These are phyloP conservation scores for Lynx canadensis DNA, from an alignment of 2,113 vertebrate genomes.

Conservation along the genomic window DNA sequence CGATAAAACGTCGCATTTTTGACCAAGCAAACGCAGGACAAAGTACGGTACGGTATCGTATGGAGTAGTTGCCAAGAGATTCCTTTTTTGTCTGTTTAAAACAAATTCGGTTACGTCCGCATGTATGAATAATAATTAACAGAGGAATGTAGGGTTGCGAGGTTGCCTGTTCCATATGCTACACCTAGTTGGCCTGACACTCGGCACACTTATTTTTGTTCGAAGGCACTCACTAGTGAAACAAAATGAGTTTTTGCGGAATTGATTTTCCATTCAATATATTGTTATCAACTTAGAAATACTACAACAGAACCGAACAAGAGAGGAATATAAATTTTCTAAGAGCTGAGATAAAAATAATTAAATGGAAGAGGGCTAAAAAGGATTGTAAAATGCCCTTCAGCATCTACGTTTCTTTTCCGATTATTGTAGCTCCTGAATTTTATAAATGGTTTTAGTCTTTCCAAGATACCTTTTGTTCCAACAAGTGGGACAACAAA, in stretches of 20 bases:
- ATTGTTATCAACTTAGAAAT: slow-evolving; percentile 81
- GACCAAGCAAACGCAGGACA: background rate
- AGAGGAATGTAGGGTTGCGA: slow-evolving; percentile 49
- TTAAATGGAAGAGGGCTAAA: slow-evolving; percentile 62
- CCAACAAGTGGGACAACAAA: slow-evolving; percentile 58
- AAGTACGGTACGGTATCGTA: background rate
- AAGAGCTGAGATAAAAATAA: slow-evolving; percentile 74
- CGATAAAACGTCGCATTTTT: background rate
- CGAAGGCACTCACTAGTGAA: slow-evolving; percentile 66
- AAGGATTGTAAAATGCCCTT: slow-evolving; percentile 64
- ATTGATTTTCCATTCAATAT: slow-evolving; percentile 82
- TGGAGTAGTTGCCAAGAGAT: slow-evolving; percentile 4
- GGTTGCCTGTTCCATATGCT: slow-evolving; percentile 58
- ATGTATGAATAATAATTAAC: slow-evolving; percentile 37
- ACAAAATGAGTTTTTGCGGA: slow-evolving; percentile 81
- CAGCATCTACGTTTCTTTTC: slow-evolving; percentile 43
- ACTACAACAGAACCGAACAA: slow-evolving; percentile 64
- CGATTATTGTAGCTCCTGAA: slow-evolving; percentile 71
- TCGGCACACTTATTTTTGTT: slow-evolving; percentile 74
- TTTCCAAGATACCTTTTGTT: slow-evolving; percentile 68
- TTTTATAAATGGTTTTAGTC: slow-evolving; percentile 50
- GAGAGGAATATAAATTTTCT: slow-evolving; percentile 75
- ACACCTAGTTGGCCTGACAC: slow-evolving; percentile 75
- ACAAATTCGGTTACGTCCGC: slow-evolving; percentile 33
- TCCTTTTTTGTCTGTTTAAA: slow-evolving; percentile 41